Evolutionary conservation across 2,888 invertebrate species (phyloP).

Genomic region (Zygothrica quintamaculata): DNA sequence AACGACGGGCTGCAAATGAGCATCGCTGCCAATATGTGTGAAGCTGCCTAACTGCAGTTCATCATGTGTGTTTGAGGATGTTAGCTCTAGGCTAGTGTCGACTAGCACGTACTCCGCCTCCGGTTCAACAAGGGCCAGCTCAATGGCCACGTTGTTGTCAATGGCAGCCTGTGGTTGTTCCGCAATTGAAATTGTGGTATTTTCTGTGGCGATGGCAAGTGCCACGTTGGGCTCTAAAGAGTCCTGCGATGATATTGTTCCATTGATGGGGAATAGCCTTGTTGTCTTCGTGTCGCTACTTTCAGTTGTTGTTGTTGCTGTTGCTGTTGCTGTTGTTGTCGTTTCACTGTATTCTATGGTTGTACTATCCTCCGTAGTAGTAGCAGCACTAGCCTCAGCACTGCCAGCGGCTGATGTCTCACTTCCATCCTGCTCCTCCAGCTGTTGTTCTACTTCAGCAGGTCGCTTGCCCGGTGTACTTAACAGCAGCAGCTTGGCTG

Average conservation of each 20-base stretch:
- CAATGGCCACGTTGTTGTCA: constrained; percentile 63
- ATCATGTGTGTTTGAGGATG: constrained; percentile 47
- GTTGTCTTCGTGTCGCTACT: constrained; percentile 40
- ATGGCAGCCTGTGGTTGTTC: constrained; percentile 59
- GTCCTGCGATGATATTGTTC: constrained; percentile 49
- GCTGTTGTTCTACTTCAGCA: constrained; percentile 64
- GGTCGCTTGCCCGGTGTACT: constrained; percentile 74
- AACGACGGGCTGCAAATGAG: constrained; percentile 79
- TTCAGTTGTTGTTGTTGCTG: constrained; percentile 35
- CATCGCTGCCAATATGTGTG: constrained; percentile 77
- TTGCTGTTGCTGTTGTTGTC: constrained; percentile 25
- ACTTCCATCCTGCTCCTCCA: constrained; percentile 75
- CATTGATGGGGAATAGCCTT: constrained; percentile 68
- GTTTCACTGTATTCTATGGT: constrained; percentile 43
- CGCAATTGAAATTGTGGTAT: constrained; percentile 59
- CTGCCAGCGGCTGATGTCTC: constrained; percentile 44
- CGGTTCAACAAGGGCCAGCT: constrained; percentile 62
- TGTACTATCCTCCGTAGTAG: constrained; percentile 38
- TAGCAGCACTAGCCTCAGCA: constrained; percentile 29
- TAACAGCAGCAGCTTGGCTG: constrained; percentile 73
- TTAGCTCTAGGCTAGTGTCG: constrained; percentile 48
- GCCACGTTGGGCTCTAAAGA: constrained; percentile 50
- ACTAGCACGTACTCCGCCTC: constrained; percentile 78
- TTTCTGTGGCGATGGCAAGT: constrained; percentile 54
- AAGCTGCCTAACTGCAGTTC: constrained; percentile 75